Percentiles rank a stretch among this genome's conserved stretches.
phyloP scores from a whole-genome alignment of 2,797 vertebrate genomes.

The Novumbra hubbsi region DNA sequence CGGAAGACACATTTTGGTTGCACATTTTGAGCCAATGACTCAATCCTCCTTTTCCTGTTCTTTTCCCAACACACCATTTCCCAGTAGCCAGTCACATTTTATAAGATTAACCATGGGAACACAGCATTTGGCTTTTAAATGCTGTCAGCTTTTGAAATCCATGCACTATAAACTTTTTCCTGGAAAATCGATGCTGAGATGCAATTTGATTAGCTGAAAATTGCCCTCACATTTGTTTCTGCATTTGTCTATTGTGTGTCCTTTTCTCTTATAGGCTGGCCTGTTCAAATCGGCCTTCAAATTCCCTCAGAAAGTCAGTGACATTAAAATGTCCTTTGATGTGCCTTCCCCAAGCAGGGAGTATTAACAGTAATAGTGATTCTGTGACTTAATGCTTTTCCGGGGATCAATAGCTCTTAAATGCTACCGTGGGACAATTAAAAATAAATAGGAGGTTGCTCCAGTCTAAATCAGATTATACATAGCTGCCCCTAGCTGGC shows the following conservation, averaged over 20 bases:
- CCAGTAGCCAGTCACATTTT: constrained; percentile 19
- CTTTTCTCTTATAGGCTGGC: constrained; percentile 97
- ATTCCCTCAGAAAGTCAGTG: constrained; percentile 98
- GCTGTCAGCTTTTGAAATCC: constrained; percentile 83
- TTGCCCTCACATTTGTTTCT: constrained; percentile 93
- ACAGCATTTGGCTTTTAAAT: constrained; percentile 83
- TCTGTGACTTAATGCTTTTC: constrained; percentile 97
- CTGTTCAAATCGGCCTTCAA: constrained; percentile 88
- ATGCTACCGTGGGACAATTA: constrained; percentile 99
- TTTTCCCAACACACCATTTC: constrained; percentile 32
- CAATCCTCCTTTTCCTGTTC: no score
- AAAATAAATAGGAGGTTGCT: constrained; percentile 94
- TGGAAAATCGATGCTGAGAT: constrained; percentile 90
- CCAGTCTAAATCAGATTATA: constrained; percentile 84
- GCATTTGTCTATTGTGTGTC: constrained; percentile 91
- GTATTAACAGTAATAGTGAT: constrained; percentile 98
- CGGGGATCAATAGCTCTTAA: constrained; percentile 99
- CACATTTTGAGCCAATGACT: no score
- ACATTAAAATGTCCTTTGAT: constrained; percentile 99
- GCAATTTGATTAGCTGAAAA: constrained; percentile 95
- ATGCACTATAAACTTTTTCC: constrained; percentile 82
- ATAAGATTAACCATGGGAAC: constrained; percentile 65
- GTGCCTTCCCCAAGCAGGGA: constrained; percentile 96
- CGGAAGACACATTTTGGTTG: no score
- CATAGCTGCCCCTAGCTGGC: constrained; percentile 76